Evolutionary conservation across 2,888 invertebrate species (phyloP), one percentile per base, ranked within the genome.

Genomic region (Drosophila yooni): DNA sequence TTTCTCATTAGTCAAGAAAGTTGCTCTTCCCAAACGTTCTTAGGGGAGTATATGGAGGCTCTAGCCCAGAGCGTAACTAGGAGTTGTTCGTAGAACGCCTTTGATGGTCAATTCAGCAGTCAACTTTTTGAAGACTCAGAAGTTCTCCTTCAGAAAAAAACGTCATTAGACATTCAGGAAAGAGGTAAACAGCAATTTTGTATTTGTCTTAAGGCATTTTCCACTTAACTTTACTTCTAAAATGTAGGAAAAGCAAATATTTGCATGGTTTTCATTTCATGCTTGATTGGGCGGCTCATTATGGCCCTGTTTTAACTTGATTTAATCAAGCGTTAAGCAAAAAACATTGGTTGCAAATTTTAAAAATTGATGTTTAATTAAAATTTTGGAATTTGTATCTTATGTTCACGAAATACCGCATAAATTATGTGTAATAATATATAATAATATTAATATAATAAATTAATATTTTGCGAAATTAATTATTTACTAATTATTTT

Each of bases 191-290:
- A 58, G 43, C 51, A 43, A 67, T 79, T 71, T 62, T 34, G 56
- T 50, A 11, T n/a, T 25, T 68, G 48, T 51, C 63, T 29, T 25
- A 1, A 56, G 78, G 76, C 78, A 54, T 46, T 78, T 80, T 29
- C 11, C 36, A 46, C 34, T 64, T 36, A 43, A 58, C 15, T 6
- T 2, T 51, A n/a, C 11, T 51, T 51, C 29, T 43, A 48, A 52
- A 79, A 74, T 73, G 33, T 40, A 25, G 36, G 13, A 13, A 48
- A 60, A 51, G 50, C 48, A 78, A 80, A 80, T 80, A 82, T 82
- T 82, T 82, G 57, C 27, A n/a, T 53, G 29, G 31, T 18, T 52
- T 59, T 66, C 21, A 33, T 60, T 65, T 61, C 11, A 33, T 52
- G 25, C 10, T 50, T 53, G 61, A 74, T 74, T 74, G 51, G 50